Percentiles rank a stretch among this genome's conserved stretches.
Conservation (phyloP, 2,113 vertebrate genomes). For the Seriola rivoliana region DNA sequence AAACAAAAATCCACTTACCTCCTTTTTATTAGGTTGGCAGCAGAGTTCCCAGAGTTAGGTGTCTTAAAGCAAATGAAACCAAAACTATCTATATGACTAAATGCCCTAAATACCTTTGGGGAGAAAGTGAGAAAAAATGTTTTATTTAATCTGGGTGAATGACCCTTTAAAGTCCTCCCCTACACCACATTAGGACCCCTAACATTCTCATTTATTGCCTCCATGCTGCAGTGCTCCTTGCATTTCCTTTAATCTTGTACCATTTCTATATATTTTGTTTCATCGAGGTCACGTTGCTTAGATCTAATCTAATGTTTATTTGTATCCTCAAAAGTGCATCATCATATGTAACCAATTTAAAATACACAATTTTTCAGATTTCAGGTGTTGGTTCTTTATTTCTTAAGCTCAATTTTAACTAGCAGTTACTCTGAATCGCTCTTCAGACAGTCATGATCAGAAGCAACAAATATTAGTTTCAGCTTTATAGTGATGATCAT, state of each 20-base stretch:
- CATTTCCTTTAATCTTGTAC: slow-evolving; percentile 13
- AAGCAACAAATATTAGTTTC: background rate
- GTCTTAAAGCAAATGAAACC: background rate
- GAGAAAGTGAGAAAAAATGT: background rate
- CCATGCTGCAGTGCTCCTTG: slow-evolving; percentile 11
- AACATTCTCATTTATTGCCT: slow-evolving; percentile 15
- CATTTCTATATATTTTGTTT: slow-evolving; percentile 10
- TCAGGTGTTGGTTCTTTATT: background rate
- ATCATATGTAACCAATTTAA: background rate
- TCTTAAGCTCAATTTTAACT: background rate
- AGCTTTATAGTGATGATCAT: background rate
- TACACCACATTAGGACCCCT: slow-evolving; percentile 13
- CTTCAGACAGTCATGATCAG: background rate
- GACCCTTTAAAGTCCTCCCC: slow-evolving; percentile 1
- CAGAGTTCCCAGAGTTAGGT: no score
- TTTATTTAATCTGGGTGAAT: slow-evolving; percentile 28
- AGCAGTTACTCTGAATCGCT: background rate
- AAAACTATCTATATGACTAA: no score
- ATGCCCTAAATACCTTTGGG: background rate
- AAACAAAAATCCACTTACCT: background rate
- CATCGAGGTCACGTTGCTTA: slow-evolving; percentile 12
- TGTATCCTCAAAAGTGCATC: background rate
- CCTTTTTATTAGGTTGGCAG: background rate
- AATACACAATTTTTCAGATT: background rate
- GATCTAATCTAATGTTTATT: background rate